Base-by-base conservation (phyloP, 2,797 vertebrate genomes). In the Orientallactaga sibirica region DNA sequence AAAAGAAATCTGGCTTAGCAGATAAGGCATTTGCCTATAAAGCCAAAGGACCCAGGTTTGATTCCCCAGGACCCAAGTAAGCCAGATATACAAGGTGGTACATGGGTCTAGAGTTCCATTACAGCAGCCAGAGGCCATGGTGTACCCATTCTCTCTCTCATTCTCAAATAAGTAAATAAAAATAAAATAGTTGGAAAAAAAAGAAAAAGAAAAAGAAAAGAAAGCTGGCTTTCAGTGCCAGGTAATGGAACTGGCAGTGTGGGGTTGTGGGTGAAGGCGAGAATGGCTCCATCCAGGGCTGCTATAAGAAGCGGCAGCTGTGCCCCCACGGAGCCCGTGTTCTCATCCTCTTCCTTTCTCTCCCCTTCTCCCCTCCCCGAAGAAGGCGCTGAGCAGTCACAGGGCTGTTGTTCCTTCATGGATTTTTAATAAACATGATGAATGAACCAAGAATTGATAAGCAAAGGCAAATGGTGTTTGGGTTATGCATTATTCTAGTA, bases 371-470 rank as follows among this genome's bases (percentile, higher is more conserved):
- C 33, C 48, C 52, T 90, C 78, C 78, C 27, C 37, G 88, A 58
- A 85, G 80, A 84, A 87, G 61, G 68, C 27, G 74, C 70, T 73
- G 43, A 7, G 48, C 73, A 81, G 90, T 81, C 52, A 37, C 29
- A 12, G 92, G 61, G 62, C 95, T 87, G 81, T 12, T 58, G 48
- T 70, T 95, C 93, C 81, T 84, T 95, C 84, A 90, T 93, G 89
- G 91, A 95, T 95, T 97, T 95, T 96, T 94, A 93, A 96, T 95
- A 96, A 97, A 96, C 76, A 94, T 97, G 96, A 97, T 94, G 62
- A 97, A 96, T 93, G 96, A 94, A 71, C 64, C 86, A 92, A 94
- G 83, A 87, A 90, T 86, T 94, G 92, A 88, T 97, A 93, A 92
- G 93, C 94, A 96, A 95, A 97, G 90, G 95, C 92, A 95, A 96